Base-by-base conservation (phyloP, 2,797 vertebrate species). In the Rhinoraja longicauda region DNA sequence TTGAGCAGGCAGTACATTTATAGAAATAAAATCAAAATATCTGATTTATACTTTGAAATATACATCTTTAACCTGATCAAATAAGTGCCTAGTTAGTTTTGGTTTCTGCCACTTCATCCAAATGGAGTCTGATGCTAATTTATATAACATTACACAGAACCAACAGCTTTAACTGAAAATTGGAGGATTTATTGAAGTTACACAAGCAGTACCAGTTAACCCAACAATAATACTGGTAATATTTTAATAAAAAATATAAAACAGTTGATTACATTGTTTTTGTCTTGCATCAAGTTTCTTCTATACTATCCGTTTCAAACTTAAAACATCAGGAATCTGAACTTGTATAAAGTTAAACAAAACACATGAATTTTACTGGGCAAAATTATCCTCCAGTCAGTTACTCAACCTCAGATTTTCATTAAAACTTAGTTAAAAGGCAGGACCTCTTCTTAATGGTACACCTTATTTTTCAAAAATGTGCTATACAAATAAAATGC, bases 261-360 rank as follows among this genome's bases (percentile, higher is more conserved):
- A 73, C 70, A 7, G 26, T 92, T 92, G 24, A 92, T 75, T 29
- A 6, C 70, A 75, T 17, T 75, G 39, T 6, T 86, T 86, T 26
- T 70, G 53, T 75, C 36, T 53, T 92, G 70, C 26, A 57, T 73
- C 36, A 91, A 90, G 64, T 72, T 70, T 72, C 67, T 72, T 70
- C 17, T 72, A 21, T 45, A 21, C 78, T 79, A 21, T 21, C 17
- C 13, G 17, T 72, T 72, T 36, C 88, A 91, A 72, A 53, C 73
- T 92, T 75, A 92, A 75, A 75, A 45, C 70, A 92, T 70, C 36
- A 39, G 36, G 90, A 92, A 72, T 73, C 12, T 39, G 21, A 92
- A 92, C 19, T 13, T n/a, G n/a, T 88, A 64, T 62, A 32, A 21
- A 67, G 17, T 15, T 24, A 70, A 90, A 75, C 13, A 17, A 91